Percentiles rank a stretch among this genome's conserved stretches.
Conservation (phyloP, 2,888 invertebrate species). For the Marasmarcha lunaedactyla region DNA sequence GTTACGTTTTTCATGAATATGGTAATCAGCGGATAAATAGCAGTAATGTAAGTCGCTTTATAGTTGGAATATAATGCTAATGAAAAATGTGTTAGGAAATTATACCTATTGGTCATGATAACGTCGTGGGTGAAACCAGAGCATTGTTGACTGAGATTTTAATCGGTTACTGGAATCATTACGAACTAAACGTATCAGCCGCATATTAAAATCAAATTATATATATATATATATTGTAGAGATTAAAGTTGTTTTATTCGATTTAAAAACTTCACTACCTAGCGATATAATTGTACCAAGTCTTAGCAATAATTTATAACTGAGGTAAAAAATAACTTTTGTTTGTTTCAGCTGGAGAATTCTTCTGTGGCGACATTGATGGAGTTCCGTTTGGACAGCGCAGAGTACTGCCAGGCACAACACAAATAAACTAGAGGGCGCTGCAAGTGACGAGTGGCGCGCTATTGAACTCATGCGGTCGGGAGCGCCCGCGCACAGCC, state of each 20-base stretch:
- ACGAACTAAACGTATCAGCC: no score
- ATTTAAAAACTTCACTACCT: no score
- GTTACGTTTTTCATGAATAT: conserved; percentile 32
- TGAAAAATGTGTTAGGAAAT: neutral
- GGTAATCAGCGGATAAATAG: conserved; percentile 33
- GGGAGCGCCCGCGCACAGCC: conserved; percentile 41
- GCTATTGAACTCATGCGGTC: conserved; percentile 52
- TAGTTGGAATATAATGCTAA: neutral
- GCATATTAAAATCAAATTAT: no score
- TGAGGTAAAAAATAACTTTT: no score
- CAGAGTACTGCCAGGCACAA: conserved; percentile 99
- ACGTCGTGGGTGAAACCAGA: neutral
- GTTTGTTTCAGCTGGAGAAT: conserved; percentile 81
- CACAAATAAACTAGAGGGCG: conserved; percentile 84
- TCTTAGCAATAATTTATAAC: no score
- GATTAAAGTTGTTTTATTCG: no score
- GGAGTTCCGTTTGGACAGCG: conserved; percentile 98
- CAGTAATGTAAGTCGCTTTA: neutral
- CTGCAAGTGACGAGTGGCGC: conserved; percentile 26
- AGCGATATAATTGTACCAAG: no score
- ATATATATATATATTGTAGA: no score
- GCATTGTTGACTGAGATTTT: no score
- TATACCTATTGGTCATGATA: neutral
- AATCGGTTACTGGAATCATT: no score
- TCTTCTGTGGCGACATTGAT: conserved; percentile 93